Conservation (phyloP, 2,113 vertebrate genomes). For the Nanorana parkeri region DNA sequence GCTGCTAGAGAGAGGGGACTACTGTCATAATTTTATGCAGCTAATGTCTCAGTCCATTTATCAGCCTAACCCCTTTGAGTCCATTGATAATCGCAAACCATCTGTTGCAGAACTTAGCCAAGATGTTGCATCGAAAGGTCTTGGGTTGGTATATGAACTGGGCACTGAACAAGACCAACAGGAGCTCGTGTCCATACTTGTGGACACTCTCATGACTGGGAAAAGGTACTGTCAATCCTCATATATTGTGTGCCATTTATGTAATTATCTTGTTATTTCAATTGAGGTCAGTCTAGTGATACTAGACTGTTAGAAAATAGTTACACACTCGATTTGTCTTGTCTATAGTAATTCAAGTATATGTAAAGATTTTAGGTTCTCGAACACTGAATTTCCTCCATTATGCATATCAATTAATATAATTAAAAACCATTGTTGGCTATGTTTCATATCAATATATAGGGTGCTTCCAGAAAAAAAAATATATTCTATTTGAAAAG, state of each 20-base stretch:
- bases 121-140: constrained; percentile 96
- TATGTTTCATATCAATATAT: no score
- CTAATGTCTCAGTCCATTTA: constrained; percentile 53
- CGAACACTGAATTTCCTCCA: no score
- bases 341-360: no score
- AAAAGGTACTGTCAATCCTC: constrained; percentile 81
- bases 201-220: constrained; percentile 97
- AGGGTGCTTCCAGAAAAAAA: no score
- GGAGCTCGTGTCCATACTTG: constrained; percentile 91
- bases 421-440: no score
- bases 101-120: constrained; percentile 90
- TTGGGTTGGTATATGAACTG: constrained; percentile 95
- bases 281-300: no score
- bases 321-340: no score
- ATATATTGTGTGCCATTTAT: constrained; percentile 34
- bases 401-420: no score
- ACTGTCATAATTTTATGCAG: neutral
- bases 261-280: no score
- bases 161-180: constrained; percentile 93
- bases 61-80: constrained; percentile 49
- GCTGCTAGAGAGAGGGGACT: neutral
- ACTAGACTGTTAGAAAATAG: no score
- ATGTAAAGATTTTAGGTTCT: no score
- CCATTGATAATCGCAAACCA: constrained; percentile 51
- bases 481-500: no score